A percentile compares a stretch with the other conserved stretches of the same genome.
Evolutionary conservation across 1,140 invertebrate species (phyloP).

Genomic region (Pollicipes pollicipes): DNA sequence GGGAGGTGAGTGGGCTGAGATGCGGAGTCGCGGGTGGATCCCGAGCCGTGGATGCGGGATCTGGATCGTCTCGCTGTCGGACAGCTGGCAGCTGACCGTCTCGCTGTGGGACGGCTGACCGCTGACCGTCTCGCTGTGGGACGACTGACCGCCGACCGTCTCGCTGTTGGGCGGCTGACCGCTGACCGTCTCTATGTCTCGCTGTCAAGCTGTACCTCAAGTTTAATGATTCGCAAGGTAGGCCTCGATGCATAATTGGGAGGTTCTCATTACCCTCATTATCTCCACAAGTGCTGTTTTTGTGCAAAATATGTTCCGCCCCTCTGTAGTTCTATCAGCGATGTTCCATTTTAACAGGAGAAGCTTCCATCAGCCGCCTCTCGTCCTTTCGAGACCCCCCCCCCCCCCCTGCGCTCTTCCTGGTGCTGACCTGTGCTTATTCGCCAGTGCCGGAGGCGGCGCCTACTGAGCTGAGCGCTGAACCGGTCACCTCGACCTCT

Average conservation of each 20-base stretch:
- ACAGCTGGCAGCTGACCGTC: background rate
- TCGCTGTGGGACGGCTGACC: too few relatives aligned
- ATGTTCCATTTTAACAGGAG: too few relatives aligned
- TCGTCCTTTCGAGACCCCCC: background rate
- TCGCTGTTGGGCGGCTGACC: too few relatives aligned
- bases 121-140: too few relatives aligned
- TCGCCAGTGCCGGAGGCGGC: slow-evolving; percentile 65
- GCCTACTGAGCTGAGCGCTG: slow-evolving; percentile 58
- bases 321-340: too few relatives aligned
- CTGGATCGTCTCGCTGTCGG: background rate
- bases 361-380: background rate
- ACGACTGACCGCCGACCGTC: too few relatives aligned
- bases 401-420: background rate
- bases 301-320: too few relatives aligned
- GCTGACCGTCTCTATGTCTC: too few relatives aligned
- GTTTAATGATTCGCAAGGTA: too few relatives aligned
- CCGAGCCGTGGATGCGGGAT: background rate
- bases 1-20: slow-evolving; percentile 36
- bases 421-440: background rate
- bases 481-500: slow-evolving; percentile 72
- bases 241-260: too few relatives aligned
- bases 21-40: background rate
- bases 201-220: too few relatives aligned
- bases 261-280: background rate
- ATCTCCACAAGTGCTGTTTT: too few relatives aligned